Evolutionary conservation across 1,140 invertebrate species (phyloP).

Genomic region (Chelonus insularis): DNA sequence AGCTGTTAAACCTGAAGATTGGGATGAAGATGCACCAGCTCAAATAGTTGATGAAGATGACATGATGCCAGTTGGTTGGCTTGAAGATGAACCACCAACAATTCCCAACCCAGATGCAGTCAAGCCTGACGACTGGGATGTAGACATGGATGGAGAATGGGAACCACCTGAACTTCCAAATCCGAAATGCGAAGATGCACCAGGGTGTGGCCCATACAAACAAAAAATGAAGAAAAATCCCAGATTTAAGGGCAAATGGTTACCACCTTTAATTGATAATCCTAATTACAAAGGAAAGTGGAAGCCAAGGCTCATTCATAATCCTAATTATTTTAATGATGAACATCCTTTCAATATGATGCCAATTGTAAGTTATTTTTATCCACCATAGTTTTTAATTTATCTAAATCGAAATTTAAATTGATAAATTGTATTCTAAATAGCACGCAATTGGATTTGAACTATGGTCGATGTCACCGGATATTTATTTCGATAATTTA

Average conservation of each 20-base stretch:
- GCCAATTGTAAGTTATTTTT: slow-evolving; percentile 82
- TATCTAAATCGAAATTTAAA: too few relatives aligned
- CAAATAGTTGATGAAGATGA: slow-evolving; percentile 89
- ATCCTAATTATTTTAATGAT: slow-evolving; percentile 94
- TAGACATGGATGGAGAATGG: slow-evolving; percentile 98
- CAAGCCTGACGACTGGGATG: slow-evolving; percentile 95
- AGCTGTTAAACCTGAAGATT: slow-evolving; percentile 88
- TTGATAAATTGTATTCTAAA: background rate
- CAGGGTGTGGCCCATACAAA: slow-evolving; percentile 92
- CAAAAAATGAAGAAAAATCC: slow-evolving; percentile 88
- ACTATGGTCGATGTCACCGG: slow-evolving; percentile 96
- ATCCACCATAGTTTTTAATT: too few relatives aligned
- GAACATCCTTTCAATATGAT: slow-evolving; percentile 88
- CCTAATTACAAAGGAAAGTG: slow-evolving; percentile 95
- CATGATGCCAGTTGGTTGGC: slow-evolving; percentile 88
- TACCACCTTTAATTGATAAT: slow-evolving; percentile 86
- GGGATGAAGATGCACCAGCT: slow-evolving; percentile 91
- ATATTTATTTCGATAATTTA: slow-evolving; percentile 94
- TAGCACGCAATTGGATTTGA: slow-evolving; percentile 93
- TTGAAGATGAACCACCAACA: slow-evolving; percentile 88
- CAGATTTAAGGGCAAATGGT: slow-evolving; percentile 91
- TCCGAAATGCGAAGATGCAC: slow-evolving; percentile 79
- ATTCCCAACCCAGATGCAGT: slow-evolving; percentile 85
- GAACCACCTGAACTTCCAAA: slow-evolving; percentile 93
- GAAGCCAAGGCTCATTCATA: slow-evolving; percentile 82